Base-by-base conservation (phyloP, 2,888 invertebrate genomes). In the Mesopsocus fuscifrons region DNA sequence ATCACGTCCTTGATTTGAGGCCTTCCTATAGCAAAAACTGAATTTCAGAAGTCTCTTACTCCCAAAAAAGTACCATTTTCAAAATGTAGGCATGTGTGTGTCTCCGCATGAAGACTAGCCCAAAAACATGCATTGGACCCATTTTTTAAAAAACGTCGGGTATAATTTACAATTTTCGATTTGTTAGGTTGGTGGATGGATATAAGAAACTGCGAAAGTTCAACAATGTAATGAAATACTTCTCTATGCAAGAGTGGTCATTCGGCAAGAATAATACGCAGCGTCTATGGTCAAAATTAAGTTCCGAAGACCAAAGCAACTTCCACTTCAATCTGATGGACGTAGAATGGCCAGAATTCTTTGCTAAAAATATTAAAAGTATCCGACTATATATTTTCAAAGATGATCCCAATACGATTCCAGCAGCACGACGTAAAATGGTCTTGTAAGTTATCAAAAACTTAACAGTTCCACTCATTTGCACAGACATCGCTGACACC, bases 241-340 rank as follows among this genome's bases (percentile, higher is more conserved):
- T 68, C 54, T 67, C 66, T 33, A 58, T 59, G 30, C 59, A 62
- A 41, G 60, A 65, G 42, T 68, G 67, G 67, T 51, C 51, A 21
- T 61, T 61, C 49, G 49, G 50, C 34, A 55, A 53, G 30, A 53
- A 55, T 32, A 60, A 60, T 47, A 52, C 56, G 35, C 46, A 54
- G 17, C 49, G 50, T 23, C 51, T 61, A 20, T 52, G 51, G 46
- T 53, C 54, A 13, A 49, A 50, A 17, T 48, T 59, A 43, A 51
- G 48, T 41, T 52, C 49, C 2, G 52, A 50, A 43, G 57, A 52
- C 45, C 49, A 51, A 49, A 52, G 59, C 54, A 49, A 53, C 30
- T 66, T 62, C 52, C 59, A 62, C 48, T 64, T 65, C 50, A 63
- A 66, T 48, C 53, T 64, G 5, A 54, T 56, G 22, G 54, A 59